Evolutionary conservation across 2,113 vertebrate genomes (phyloP).

Genomic region (Albula goreensis): DNA sequence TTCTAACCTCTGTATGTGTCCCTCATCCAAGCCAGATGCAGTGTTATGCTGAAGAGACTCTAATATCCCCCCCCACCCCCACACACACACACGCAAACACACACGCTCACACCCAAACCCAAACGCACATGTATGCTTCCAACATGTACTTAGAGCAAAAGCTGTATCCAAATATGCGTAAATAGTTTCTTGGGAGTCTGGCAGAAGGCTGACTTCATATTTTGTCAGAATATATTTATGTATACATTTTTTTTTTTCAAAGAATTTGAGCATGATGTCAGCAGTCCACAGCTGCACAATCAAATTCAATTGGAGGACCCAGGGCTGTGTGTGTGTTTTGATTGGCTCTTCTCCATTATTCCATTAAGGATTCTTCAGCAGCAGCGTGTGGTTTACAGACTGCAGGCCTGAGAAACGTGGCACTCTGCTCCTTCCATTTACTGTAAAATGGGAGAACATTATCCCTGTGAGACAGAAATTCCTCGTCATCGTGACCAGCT

Average conservation of each 20-base stretch:
- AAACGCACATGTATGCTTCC: too few relatives aligned
- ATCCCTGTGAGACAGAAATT: too few relatives aligned
- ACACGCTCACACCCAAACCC: not conserved
- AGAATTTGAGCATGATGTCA: constrained; percentile 15
- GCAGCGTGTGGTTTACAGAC: not conserved
- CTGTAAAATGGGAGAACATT: too few relatives aligned
- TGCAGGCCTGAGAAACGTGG: not conserved
- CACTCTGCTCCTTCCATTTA: not conserved
- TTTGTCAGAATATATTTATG: not conserved
- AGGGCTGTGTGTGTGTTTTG: not conserved
- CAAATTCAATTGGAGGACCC: constrained; percentile 17
- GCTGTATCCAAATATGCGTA: not conserved
- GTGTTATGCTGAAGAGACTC: not conserved
- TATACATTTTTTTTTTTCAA: constrained; percentile 9
- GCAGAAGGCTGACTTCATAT: not conserved
- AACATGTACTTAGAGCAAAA: too few relatives aligned
- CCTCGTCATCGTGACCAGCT: too few relatives aligned
- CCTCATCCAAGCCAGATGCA: not conserved
- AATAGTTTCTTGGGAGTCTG: not conserved
- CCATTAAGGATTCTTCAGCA: not conserved
- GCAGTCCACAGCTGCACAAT: constrained; percentile 12
- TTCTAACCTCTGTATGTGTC: too few relatives aligned
- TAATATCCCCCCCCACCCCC: not conserved
- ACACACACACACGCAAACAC: not conserved
- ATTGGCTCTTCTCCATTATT: not conserved